phyloP scores from a whole-genome alignment of 2,113 vertebrate species.

The Pholis gunnellus region DNA sequence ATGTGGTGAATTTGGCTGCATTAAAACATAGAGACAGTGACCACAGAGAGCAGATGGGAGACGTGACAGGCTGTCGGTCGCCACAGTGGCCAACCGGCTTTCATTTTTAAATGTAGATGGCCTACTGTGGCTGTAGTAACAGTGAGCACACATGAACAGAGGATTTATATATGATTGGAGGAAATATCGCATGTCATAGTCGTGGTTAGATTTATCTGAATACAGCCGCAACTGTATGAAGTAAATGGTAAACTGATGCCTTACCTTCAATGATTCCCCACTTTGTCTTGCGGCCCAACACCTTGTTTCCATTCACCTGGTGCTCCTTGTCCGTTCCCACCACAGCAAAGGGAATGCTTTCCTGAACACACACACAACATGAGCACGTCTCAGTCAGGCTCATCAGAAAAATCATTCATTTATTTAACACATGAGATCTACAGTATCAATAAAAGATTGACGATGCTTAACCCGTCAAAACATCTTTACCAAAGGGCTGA shows the following conservation, averaged over 20 bases:
- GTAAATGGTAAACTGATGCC: neutral
- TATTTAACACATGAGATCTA: neutral
- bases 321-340: constrained; percentile 95
- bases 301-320: constrained; percentile 92
- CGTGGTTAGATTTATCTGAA: too few relatives aligned
- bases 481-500: too few relatives aligned
- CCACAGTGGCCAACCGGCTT: neutral
- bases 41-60: too few relatives aligned
- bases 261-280: constrained; percentile 98
- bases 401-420: neutral
- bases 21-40: too few relatives aligned
- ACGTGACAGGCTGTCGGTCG: neutral
- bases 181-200: neutral
- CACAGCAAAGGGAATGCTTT: constrained; percentile 94
- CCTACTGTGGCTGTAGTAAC: neutral
- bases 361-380: constrained; percentile 77
- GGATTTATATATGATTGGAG: neutral
- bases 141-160: neutral
- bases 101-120: neutral
- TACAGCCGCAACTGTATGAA: neutral
- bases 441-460: neutral
- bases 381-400: neutral
- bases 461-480: neutral
- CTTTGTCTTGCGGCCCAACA: constrained; percentile 96
- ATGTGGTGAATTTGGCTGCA: too few relatives aligned